These are phyloP conservation scores for Macaria notata DNA, from an alignment of 2,888 invertebrate species.

Conservation along the genomic window DNA sequence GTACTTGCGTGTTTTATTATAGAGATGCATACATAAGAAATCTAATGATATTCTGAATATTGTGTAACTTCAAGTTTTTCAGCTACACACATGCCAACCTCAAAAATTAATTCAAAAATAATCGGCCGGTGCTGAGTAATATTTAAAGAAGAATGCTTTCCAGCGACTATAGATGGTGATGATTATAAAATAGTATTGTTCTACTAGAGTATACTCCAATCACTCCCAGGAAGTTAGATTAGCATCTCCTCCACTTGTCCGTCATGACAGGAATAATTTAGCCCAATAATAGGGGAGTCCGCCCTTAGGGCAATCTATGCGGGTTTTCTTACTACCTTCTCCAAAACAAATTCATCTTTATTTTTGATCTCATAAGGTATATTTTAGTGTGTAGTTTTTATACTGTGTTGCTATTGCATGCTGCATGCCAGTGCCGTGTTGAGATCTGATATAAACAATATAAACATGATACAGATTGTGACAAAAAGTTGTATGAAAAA, in stretches of 20 bases:
- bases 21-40: too few species aligned
- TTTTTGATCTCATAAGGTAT: conserved; percentile 4
- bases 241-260: conserved; percentile 61
- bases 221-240: conserved; percentile 53
- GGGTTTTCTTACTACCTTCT: conserved; percentile 43
- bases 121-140: too few species aligned
- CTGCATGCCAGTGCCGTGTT: conserved; percentile 60
- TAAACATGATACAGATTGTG: conserved; percentile 33
- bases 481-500: conserved; percentile 24
- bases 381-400: not conserved
- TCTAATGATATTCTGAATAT: too few species aligned
- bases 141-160: too few species aligned
- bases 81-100: too few species aligned
- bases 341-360: conserved; percentile 16
- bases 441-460: conserved; percentile 23
- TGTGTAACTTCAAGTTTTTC: too few species aligned
- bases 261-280: conserved; percentile 63
- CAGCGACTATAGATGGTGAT: too few species aligned
- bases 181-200: too few species aligned
- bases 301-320: conserved; percentile 54
- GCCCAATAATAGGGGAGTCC: conserved; percentile 66
- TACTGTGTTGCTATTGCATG: conserved; percentile 46
- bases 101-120: too few species aligned
- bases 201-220: conserved; percentile 18
- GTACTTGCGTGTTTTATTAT: too few species aligned